phyloP scores from a whole-genome alignment of 2,888 invertebrate genomes.

The Andrena trimmerana region DNA sequence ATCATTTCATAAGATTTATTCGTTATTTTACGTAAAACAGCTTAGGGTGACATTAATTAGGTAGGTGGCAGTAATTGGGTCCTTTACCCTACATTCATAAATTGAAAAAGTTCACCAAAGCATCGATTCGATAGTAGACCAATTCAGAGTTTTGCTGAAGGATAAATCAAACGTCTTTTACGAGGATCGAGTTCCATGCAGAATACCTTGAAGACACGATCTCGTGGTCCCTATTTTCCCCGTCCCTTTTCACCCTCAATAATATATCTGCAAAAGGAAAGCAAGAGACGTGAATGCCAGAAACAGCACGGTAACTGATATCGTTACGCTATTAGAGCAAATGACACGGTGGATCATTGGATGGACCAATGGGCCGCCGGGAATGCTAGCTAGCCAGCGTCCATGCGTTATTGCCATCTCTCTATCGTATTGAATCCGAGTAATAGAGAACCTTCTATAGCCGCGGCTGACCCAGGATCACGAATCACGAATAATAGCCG shows the following conservation, averaged over 20 bases:
- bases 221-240: not conserved
- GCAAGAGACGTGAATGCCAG: conserved; percentile 9
- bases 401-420: conserved; percentile 64
- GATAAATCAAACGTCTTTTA: not conserved
- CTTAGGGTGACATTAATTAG: too few relatives aligned
- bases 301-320: conserved; percentile 27
- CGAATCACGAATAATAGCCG: conserved; percentile 71
- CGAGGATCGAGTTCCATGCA: not conserved
- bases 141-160: not conserved
- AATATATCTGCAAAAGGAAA: conserved; percentile 3
- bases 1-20: too few relatives aligned
- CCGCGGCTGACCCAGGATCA: conserved; percentile 66
- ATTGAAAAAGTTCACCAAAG: too few relatives aligned
- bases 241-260: not conserved
- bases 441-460: conserved; percentile 63
- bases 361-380: conserved; percentile 30
- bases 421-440: conserved; percentile 58
- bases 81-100: too few relatives aligned
- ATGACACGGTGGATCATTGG: conserved; percentile 51
- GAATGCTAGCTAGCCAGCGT: conserved; percentile 38
- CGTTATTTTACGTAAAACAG: too few relatives aligned
- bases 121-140: too few relatives aligned
- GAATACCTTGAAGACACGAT: not conserved
- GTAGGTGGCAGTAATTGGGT: too few relatives aligned
- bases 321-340: conserved; percentile 55